Conservation (phyloP, 2,888 invertebrate species). For the Chromoteleia sp. region DNA sequence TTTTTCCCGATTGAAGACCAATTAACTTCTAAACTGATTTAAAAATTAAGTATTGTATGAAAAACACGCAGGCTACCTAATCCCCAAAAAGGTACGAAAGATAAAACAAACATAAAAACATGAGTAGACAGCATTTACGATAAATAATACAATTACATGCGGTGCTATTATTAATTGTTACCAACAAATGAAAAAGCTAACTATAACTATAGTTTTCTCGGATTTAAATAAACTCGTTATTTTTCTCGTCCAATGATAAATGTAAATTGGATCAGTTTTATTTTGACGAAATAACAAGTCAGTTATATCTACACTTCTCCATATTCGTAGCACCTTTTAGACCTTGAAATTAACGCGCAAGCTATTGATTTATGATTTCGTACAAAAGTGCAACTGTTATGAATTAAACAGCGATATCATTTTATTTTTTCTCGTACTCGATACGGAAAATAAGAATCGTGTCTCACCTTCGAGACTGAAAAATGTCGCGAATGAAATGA, state of each 20-base stretch:
- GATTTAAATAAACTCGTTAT: constrained; percentile 21
- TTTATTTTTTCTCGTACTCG: constrained; percentile 4
- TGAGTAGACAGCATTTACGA: too few relatives aligned
- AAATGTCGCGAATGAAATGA: background rate
- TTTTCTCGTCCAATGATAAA: constrained; percentile 28
- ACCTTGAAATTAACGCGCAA: constrained; percentile 41
- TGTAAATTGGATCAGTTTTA: constrained; percentile 40
- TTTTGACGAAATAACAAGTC: constrained; percentile 39
- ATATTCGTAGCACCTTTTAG: constrained; percentile 27
- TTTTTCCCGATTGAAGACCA: too few relatives aligned
- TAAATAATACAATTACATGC: too few relatives aligned
- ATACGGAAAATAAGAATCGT: background rate
- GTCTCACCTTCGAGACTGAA: background rate
- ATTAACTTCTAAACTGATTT: too few relatives aligned
- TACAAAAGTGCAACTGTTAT: constrained; percentile 29
- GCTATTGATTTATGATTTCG: constrained; percentile 44
- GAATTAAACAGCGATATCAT: constrained; percentile 39
- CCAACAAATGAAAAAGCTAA: too few relatives aligned
- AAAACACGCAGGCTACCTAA: too few relatives aligned
- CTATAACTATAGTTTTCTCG: background rate
- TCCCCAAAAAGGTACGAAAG: too few relatives aligned
- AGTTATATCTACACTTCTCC: constrained; percentile 25
- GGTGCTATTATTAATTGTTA: too few relatives aligned
- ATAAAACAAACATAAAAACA: too few relatives aligned
- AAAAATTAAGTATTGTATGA: too few relatives aligned